phyloP scores from a whole-genome alignment of 2,113 vertebrate genomes.

The Myxocyprinus asiaticus region DNA sequence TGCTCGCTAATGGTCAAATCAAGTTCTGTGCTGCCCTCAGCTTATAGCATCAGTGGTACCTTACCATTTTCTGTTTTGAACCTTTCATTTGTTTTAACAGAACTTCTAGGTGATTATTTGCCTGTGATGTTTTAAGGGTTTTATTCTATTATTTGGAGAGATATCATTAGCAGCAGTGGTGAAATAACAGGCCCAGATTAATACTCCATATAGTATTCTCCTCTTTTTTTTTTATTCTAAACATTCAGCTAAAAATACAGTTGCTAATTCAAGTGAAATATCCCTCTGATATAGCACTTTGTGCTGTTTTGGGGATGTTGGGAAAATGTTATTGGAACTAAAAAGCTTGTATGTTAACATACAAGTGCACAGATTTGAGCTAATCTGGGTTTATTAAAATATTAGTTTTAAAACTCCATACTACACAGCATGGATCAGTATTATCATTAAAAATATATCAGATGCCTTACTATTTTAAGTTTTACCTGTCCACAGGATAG shows the following conservation, averaged over 20 bases:
- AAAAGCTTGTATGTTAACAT: background rate
- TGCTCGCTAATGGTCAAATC: conserved; percentile 10
- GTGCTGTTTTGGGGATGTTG: no score
- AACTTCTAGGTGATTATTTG: conserved; percentile 10
- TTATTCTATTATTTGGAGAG: background rate
- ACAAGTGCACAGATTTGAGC: background rate
- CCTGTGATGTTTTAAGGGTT: conserved; percentile 1
- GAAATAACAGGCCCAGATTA: background rate
- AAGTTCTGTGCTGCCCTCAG: conserved; percentile 38
- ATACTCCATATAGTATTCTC: background rate
- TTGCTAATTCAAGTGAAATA: no score
- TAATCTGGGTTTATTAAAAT: background rate
- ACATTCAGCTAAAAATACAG: no score
- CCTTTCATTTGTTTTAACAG: conserved; percentile 49
- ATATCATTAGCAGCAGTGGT: background rate
- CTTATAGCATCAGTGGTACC: conserved; percentile 35
- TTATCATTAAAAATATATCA: conserved; percentile 11
- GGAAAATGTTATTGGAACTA: background rate
- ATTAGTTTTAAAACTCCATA: background rate
- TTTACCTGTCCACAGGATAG: background rate
- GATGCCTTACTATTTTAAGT: conserved; percentile 35
- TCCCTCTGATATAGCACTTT: no score
- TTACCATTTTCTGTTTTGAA: conserved; percentile 34
- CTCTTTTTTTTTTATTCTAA: no score
- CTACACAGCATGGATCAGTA: conserved; percentile 3